Base-by-base conservation (phyloP, 64 coral and sea anemone species). In the Montipora efflorescens region DNA sequence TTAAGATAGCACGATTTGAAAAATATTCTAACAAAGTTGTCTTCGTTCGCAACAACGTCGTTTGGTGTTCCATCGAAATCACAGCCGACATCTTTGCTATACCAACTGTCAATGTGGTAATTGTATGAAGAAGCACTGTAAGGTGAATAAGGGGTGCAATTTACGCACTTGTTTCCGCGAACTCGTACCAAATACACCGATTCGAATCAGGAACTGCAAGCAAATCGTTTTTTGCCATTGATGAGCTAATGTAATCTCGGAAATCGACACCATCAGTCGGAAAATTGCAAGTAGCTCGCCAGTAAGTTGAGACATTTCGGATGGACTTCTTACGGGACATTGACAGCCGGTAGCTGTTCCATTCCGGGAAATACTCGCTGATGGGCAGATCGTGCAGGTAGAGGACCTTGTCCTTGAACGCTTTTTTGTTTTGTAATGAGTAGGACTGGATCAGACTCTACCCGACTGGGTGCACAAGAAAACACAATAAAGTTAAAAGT, bases 271-370 rank as follows among this genome's bases (percentile, higher is more conserved):
- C 55, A 36, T 44, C 19, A 0, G 87, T 89, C 7, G 25, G 19
- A 25, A 66, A 89, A 52, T 79, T 89, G 20, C 87, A 89, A 59
- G 87, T 78, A 1, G 75, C 87, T 47, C 87, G 57, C 87, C 87
- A 89, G 74, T 64, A 20, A 48, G 75, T 64, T 5, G 74, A 79
- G 12, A 47, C 55, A 11, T 59, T 5, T 1, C 28, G 11, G 70
- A 89, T 48, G 20, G 74, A 78, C 53, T 48, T 58, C 87, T 79
- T 89, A 22, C 55, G 75, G 19, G 57, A 78, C 13, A 89, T 59
- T 64, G 87, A 89, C 36, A 89, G 53, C 1, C 87, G 75, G 55
- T 89, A 89, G 87, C 25, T 78, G 13, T 57, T 20, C 87, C 74
- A 89, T 45, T 79, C 61, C 19, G 87, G 87, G 4, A 36, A 46